phyloP scores from a whole-genome alignment of 2,113 vertebrate genomes.

The Cettia cetti region DNA sequence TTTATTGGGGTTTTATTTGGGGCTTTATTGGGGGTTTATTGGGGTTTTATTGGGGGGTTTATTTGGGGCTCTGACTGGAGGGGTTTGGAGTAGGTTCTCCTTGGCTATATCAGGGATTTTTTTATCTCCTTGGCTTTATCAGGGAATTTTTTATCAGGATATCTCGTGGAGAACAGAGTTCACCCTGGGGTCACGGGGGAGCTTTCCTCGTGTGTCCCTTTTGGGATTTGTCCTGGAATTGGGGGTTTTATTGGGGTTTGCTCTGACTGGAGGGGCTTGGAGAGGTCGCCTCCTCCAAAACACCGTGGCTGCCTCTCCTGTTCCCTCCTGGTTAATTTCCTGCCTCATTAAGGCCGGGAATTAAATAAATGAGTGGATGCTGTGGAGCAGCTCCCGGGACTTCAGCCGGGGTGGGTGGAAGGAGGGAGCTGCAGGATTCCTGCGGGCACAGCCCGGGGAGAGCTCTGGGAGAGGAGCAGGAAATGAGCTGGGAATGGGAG shows the following conservation, averaged over 20 bases:
- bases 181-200: accelerated
- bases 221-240: background rate
- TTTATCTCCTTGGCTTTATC: no score
- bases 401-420: slow-evolving; percentile 28
- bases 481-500: background rate
- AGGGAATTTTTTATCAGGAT: background rate
- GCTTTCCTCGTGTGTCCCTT: background rate
- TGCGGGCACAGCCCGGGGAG: background rate
- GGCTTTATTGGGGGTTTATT: no score
- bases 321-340: background rate
- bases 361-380: background rate
- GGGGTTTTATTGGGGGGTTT: no score
- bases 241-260: background rate
- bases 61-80: no score
- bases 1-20: no score
- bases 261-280: background rate
- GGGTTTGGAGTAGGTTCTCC: no score
- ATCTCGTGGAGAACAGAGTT: background rate
- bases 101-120: no score
- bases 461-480: background rate
- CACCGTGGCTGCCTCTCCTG: background rate
- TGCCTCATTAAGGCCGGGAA: background rate
- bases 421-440: background rate
- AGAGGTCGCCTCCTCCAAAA: background rate
- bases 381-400: background rate